Evolutionary conservation across 2,113 vertebrate species (phyloP), one percentile per base, ranked within the genome.

Genomic region (Alethe diademata): DNA sequence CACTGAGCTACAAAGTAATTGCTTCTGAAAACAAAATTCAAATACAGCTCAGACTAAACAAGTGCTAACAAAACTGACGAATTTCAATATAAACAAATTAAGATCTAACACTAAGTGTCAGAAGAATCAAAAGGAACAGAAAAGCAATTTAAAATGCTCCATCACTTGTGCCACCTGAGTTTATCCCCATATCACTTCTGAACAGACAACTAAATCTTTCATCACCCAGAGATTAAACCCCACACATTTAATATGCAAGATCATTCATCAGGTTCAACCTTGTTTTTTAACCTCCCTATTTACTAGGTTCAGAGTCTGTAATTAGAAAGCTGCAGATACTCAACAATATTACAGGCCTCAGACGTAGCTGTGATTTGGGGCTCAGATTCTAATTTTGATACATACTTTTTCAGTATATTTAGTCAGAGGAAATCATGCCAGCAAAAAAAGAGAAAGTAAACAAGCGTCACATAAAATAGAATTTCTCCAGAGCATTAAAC

Each of bases 141-240:
- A 88, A 90, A 88, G 71, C 84, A 69, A 82, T 82, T 94, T 76
- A 13, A 94, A 88, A 62, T n/a, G 75, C 26, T 25, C 47, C 73
- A 65, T 94, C 43, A 47, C 53, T 92, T 92, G 92, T 94, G 60
- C 60, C 90, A 93, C 24, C 64, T 17, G 0, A 58, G 35, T 89
- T 95, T 86, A 93, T 82, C 58, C 45, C 54, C 8, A 1, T 60
- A 80, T 83, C 40, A 86, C 56, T 92, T 93, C 66, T 53, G 24
- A 92, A 93, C 66, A 96, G 62, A 92, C 62, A 85, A 56, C 36
- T 40, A 36, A n/a, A 88, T 83, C 86, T 94, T 92, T 83, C 67
- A 92, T 73, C 92, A 86, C 19, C 26, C 66, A 60, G 54, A 83
- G 75, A 88, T 88, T 87, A 90, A 94, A 90, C 48, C 15, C 29